A percentile compares a stretch with the other conserved stretches of the same genome.
Evolutionary conservation across 2,113 vertebrate species (phyloP).

Genomic region (Melanotaenia duboulayi): DNA sequence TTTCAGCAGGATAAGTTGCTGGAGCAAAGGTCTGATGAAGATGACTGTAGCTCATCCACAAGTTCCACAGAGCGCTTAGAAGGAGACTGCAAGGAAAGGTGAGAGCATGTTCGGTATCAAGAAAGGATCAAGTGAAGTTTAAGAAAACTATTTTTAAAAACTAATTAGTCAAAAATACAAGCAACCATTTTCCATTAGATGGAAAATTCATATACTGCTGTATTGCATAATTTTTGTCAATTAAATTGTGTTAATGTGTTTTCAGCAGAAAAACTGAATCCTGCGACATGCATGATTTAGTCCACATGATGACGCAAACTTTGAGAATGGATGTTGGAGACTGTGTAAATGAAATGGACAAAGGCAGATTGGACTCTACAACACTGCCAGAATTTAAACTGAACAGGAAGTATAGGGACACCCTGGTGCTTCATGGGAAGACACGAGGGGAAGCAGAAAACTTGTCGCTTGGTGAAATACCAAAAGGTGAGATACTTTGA

Average conservation of each 20-base stretch:
- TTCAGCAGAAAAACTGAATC: conserved; percentile 83
- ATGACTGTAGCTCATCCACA: conserved; percentile 91
- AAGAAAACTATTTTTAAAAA: neutral
- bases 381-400: conserved; percentile 88
- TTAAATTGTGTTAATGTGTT: conserved; percentile 11
- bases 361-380: conserved; percentile 35
- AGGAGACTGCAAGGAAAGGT: conserved; percentile 89
- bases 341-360: conserved; percentile 66
- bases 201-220: too few species aligned
- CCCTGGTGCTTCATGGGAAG: conserved; percentile 93
- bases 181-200: neutral
- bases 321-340: conserved; percentile 88
- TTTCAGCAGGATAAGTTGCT: conserved; percentile 56
- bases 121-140: neutral
- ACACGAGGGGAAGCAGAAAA: conserved; percentile 80
- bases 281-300: conserved; percentile 92
- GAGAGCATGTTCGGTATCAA: conserved; percentile 1
- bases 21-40: conserved; percentile 83
- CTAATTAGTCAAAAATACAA: neutral
- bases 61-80: conserved; percentile 94
- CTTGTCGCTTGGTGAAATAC: conserved; percentile 83
- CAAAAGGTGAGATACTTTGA: conserved; percentile 79
- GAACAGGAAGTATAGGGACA: conserved; percentile 91
- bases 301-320: conserved; percentile 94
- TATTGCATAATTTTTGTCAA: neutral